Base-by-base conservation (phyloP, 2,113 vertebrate species). In the Oncorhynchus kisutch region DNA sequence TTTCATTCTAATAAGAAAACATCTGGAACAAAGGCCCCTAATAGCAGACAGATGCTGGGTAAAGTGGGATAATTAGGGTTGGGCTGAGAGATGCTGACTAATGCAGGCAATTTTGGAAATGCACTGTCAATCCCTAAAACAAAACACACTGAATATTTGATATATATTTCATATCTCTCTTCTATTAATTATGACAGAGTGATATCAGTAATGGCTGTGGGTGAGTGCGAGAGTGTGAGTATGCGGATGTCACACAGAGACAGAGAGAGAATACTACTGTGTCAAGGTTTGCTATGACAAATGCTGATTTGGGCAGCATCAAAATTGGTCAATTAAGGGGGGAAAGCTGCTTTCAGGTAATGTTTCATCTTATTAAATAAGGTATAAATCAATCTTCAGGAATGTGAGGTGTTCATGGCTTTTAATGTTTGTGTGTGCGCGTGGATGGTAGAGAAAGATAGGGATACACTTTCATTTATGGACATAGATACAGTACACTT, bases 1-100 rank as follows among this genome's bases (percentile, higher is more conserved):
- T 91, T 84, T 85, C 71, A 87, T 90, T 91, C 82, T 91, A 90
- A 92, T 91, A 89, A 92, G 87, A 91, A 88, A 93, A 92, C 89
- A 92, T 90, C 92, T 93, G 92, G 91, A 91, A 93, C 88, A 91
- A 92, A 92, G 87, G 82, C 59, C 75, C 64, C 88, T 92, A 93
- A 94, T 91, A 90, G 89, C 89, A 89, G 90, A 92, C 91, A 94
- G 91, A 90, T 93, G 92, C 86, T 89, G 83, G 81, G 81, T 80
- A 87, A 87, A 90, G 84, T 88, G 85, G 85, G 83, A 82, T 88
- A 90, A 91, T 93, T 91, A 91, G 84, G 70, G 74, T 85, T 85
- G 87, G 85, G 82, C 84, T 90, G 78, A 82, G 80, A 77, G 79
- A 81, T 82, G 85, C 82, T 88, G 91, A 88, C 84, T 88, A 85